These are phyloP conservation scores for Sinosuthora webbiana DNA, from an alignment of 2,113 vertebrate species.

Conservation along the genomic window DNA sequence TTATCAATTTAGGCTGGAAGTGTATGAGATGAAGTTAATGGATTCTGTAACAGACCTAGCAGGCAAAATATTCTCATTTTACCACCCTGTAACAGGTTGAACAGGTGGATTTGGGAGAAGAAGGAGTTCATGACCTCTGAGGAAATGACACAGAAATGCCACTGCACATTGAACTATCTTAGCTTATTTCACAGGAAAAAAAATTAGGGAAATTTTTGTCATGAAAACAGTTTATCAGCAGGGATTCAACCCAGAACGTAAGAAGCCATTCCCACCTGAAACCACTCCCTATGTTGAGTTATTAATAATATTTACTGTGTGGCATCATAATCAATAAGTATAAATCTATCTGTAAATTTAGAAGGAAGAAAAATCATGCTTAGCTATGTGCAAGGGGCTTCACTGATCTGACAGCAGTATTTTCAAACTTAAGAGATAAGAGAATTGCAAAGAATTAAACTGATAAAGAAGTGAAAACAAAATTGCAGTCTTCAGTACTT, in stretches of 20 bases:
- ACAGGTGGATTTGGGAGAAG: background rate
- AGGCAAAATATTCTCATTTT: background rate
- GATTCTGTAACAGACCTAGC: background rate
- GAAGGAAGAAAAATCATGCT: background rate
- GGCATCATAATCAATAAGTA: background rate
- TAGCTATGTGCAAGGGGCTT: background rate
- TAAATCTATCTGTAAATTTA: background rate
- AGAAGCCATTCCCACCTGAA: background rate
- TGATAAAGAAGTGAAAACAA: background rate
- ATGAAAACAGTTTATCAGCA: fast-evolving
- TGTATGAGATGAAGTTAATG: background rate
- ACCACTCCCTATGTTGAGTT: background rate
- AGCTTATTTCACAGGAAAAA: background rate
- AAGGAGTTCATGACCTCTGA: background rate
- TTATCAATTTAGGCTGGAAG: background rate
- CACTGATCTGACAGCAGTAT: background rate
- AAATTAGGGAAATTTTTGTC: background rate
- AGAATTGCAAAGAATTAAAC: background rate
- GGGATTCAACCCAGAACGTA: background rate
- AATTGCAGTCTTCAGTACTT: background rate
- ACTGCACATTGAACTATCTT: background rate
- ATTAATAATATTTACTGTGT: background rate
- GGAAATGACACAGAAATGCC: background rate
- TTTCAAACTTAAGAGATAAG: background rate
- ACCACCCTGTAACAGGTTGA: background rate